Percentiles rank a stretch among this genome's conserved stretches.
phyloP scores from a whole-genome alignment of 2,113 vertebrate species.

The Nothobranchius kuhntae region DNA sequence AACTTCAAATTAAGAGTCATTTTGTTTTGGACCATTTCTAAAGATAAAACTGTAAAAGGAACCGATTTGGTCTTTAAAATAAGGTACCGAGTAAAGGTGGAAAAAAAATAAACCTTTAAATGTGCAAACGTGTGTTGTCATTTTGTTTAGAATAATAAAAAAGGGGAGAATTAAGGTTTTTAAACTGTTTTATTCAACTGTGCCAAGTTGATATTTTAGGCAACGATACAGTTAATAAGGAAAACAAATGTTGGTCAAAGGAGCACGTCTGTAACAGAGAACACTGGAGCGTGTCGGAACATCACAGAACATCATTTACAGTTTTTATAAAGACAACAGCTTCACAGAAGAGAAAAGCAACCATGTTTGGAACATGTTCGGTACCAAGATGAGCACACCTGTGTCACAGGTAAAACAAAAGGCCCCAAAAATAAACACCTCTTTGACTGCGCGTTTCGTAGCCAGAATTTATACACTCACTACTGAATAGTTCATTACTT shows the following conservation, averaged over 20 bases:
- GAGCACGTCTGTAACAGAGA: constrained; percentile 46
- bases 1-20: background rate
- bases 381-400: constrained; percentile 65
- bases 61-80: background rate
- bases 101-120: constrained; percentile 18
- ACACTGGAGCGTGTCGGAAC: constrained; percentile 62
- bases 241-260: constrained; percentile 7
- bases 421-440: background rate
- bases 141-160: background rate
- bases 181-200: constrained; percentile 71
- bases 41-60: background rate
- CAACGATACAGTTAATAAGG: constrained; percentile 65
- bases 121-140: constrained; percentile 1
- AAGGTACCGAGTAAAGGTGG: background rate
- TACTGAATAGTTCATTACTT: constrained; percentile 15
- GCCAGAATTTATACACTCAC: constrained; percentile 35
- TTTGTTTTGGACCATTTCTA: background rate
- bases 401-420: constrained; percentile 48
- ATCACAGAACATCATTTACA: constrained; percentile 66
- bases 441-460: constrained; percentile 22
- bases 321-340: constrained; percentile 67
- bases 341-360: constrained; percentile 81
- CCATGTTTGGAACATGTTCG: constrained; percentile 79
- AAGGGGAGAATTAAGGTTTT: background rate
- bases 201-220: constrained; percentile 67